Conservation (phyloP, 2,797 vertebrate genomes). For the Zenarchopterus dispar region DNA sequence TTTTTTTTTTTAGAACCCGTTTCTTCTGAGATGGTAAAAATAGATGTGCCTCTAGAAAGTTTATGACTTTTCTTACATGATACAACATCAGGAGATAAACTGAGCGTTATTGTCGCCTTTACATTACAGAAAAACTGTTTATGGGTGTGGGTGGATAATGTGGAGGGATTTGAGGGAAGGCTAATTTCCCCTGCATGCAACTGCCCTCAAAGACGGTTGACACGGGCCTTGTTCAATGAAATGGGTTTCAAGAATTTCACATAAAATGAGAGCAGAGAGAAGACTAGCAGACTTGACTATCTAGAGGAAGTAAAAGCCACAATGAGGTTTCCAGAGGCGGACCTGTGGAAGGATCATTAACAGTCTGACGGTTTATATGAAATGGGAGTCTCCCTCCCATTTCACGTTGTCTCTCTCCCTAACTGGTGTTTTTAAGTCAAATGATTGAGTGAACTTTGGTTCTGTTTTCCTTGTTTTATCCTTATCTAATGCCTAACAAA, state of each 20-base stretch:
- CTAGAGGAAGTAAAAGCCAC: no score
- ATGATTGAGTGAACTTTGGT: neutral
- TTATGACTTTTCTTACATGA: conserved; percentile 18
- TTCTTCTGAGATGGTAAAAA: neutral
- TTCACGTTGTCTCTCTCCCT: neutral
- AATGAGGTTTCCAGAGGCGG: no score
- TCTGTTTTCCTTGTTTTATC: neutral
- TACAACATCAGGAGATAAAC: conserved; percentile 28
- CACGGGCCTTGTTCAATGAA: conserved; percentile 12
- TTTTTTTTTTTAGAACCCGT: neutral
- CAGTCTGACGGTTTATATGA: no score
- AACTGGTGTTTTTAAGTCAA: no score
- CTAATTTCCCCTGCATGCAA: conserved; percentile 33
- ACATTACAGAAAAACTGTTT: conserved; percentile 32
- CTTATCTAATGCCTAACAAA: no score
- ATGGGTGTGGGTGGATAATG: conserved; percentile 44
- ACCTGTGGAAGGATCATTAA: no score
- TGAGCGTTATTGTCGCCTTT: conserved; percentile 11
- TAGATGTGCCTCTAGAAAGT: conserved; percentile 12
- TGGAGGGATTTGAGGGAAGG: conserved; percentile 21
- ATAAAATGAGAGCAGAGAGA: no score
- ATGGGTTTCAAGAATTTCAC: no score
- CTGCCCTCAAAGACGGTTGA: conserved; percentile 17
- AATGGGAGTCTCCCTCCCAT: conserved; percentile 1
- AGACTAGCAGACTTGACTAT: no score